Base-by-base conservation (phyloP, 2,797 vertebrate species). In the Neostethus bicornis region DNA sequence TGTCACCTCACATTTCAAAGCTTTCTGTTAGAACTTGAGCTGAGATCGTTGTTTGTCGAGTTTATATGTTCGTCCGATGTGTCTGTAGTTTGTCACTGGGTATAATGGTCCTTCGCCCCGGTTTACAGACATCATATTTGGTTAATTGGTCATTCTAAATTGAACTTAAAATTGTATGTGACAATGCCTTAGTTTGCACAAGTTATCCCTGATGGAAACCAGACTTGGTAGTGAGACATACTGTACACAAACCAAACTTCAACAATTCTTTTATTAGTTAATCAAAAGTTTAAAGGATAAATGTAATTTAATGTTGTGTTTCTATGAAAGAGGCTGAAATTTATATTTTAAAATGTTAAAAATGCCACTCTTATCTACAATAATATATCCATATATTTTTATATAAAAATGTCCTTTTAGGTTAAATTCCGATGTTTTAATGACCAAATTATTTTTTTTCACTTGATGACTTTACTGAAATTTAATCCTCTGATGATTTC, bases 271-370 rank as follows among this genome's bases (percentile, higher is more conserved):
- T n/a, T n/a, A n/a, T n/a, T n/a, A n/a, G n/a, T n/a, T n/a, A n/a
- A 60, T 35, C 25, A 47, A 8, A 41, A 11, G 11, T 10, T 24
- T 38, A 7, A 26, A 5, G 47, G 12, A 58, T 39, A 20, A 13
- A 23, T 47, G 12, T 38, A 38, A 32, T 45, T 26, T 20, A 29
- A 2, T 10, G 26, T 52, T 47, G 19, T 25, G 20, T 48, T 37
- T 44, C 38, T 7, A 38, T 19, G 35, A 7, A 19, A 11, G 3
- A 0, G 10, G 13, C 0, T 3, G 5, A 31, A 54, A n/a, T 35
- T 49, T 9, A 43, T 43, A 49, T n/a, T n/a, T n/a, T 47, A 1
- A 29, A 47, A 57, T 49, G 42, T 28, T n/a, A n/a, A n/a, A n/a
- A n/a, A n/a, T n/a, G 21, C 48, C 21, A 17, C 50, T 38, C 10